Conservation (phyloP, 2,888 invertebrate species). For the Pasiphila rectangulata region DNA sequence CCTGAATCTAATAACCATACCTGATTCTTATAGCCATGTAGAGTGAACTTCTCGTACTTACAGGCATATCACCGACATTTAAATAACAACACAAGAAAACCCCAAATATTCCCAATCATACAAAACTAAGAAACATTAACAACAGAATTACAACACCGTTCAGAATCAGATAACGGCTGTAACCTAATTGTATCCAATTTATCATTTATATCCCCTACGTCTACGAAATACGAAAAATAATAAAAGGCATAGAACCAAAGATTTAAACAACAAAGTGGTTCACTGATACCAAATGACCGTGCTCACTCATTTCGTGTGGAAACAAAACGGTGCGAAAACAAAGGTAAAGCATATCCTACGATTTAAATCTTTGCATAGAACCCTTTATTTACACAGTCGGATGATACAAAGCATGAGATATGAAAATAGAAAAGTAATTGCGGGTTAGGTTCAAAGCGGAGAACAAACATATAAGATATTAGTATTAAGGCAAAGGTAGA, state of each 20-base stretch:
- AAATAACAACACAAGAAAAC: background rate
- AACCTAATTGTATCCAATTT: background rate
- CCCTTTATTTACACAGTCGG: conserved; percentile 2
- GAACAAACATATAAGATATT: conserved; percentile 12
- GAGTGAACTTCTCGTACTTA: too few relatives aligned
- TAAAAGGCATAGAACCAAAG: background rate
- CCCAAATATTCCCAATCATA: too few relatives aligned
- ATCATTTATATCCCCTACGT: background rate
- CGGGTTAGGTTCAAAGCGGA: conserved; percentile 18
- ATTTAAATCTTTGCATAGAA: too few relatives aligned
- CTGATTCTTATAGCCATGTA: too few relatives aligned
- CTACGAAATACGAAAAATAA: background rate
- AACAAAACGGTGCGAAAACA: background rate
- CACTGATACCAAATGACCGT: too few relatives aligned
- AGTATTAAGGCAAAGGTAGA: conserved; percentile 5
- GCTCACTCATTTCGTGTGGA: too few relatives aligned
- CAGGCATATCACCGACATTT: too few relatives aligned
- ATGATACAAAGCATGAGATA: conserved; percentile 7
- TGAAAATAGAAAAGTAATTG: conserved; percentile 14
- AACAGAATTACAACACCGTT: background rate
- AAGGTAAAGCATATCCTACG: background rate
- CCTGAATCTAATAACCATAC: too few relatives aligned
- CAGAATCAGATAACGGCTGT: background rate
- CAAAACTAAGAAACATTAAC: too few relatives aligned
- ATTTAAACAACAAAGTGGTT: too few relatives aligned